Conservation (phyloP, 2,797 vertebrate species). For the Buphagus erythrorhynchus region DNA sequence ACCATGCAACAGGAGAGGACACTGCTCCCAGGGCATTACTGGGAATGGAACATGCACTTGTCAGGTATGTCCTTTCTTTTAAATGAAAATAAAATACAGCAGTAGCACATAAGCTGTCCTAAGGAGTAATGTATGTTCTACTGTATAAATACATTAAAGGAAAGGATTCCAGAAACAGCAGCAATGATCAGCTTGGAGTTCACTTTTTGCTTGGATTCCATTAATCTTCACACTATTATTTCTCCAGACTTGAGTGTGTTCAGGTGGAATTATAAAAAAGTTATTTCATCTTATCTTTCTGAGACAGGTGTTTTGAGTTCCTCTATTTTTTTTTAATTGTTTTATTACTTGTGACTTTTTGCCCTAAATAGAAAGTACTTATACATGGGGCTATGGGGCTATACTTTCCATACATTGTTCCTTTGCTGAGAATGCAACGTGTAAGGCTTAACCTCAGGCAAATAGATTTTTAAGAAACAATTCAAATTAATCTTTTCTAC, state of each 20-base stretch:
- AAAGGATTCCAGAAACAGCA: not conserved
- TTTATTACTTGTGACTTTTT: not conserved
- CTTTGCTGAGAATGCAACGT: rapidly evolving
- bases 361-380: not conserved
- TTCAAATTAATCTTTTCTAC: not conserved
- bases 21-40: conserved; percentile 84
- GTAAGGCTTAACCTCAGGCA: not conserved
- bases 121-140: not conserved
- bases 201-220: not conserved
- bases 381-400: not conserved
- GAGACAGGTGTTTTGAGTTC: not conserved
- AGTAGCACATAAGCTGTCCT: not conserved
- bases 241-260: not conserved
- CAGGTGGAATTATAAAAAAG: not conserved
- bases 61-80: conserved; percentile 72
- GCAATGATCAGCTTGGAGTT: not conserved
- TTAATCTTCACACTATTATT: not conserved
- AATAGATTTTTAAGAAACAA: not conserved
- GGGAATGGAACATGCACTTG: conserved; percentile 90
- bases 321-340: not conserved
- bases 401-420: not conserved
- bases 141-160: not conserved
- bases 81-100: not conserved
- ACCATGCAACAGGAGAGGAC: conserved; percentile 83
- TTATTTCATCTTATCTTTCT: not conserved